Evolutionary conservation across 1,140 invertebrate species (phyloP), one percentile per base, ranked within the genome.

Genomic region (Scaptomyza graminum): DNA sequence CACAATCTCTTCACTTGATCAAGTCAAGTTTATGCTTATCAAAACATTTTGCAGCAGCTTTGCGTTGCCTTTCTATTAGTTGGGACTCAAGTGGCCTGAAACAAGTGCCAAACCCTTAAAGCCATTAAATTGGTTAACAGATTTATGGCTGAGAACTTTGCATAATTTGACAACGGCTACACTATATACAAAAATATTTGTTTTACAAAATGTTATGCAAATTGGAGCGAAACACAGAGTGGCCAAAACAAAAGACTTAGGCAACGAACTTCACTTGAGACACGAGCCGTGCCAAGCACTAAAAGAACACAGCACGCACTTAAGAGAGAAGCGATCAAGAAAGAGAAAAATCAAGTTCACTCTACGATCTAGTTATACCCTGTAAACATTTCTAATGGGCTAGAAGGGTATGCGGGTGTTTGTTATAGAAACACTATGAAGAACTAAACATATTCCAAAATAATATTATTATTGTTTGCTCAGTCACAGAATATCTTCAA

Each of bases 191-290:
- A 83, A 76, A 83, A 69, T 80, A 79, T 83, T 68, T 49, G 84
- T 76, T 57, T 67, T 62, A 61, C 47, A 55, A 60, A 79, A 73
- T 61, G 28, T 60, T 79, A 84, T 80, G 67, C 75, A 82, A 88
- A 83, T 87, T 50, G 47, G 41, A 62, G 57, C 50, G 66, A 62
- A 73, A 5, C 31, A n/a, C 52, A 46, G 37, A 75, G 52, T 39
- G 37, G 5, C 9, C 16, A 51, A 75, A 60, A 69, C 70, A 56
- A 76, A 70, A 87, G 79, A 82, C 83, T 80, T 49, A 65, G 55
- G 63, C 62, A 67, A 65, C 73, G 68, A 80, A 73, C 73, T 76
- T 65, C 16, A 54, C 44, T 56, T 76, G 52, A 76, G 71, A 43
- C 79, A 81, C 78, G 74, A 64, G 78, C 69, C 59, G 50, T 47